Conservation (phyloP, 1,140 invertebrate species). For the Thalassaphorura encarpata region DNA sequence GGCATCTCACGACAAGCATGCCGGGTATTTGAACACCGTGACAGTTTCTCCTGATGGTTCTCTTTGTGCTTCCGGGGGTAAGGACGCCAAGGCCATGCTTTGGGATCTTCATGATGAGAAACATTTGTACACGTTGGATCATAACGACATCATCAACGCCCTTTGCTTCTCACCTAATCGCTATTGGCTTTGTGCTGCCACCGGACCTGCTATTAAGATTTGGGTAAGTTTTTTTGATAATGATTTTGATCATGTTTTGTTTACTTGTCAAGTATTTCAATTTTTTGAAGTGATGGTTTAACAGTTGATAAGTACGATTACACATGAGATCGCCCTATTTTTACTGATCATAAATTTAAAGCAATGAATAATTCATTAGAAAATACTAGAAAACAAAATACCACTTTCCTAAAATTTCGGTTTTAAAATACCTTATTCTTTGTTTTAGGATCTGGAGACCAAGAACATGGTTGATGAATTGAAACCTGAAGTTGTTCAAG, state of each 20-base stretch:
- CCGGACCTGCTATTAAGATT: conserved; percentile 96
- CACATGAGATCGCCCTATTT: conserved; percentile 13
- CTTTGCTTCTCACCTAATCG: conserved; percentile 98
- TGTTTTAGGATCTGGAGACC: conserved; percentile 83
- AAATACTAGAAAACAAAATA: too few species aligned
- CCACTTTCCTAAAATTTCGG: too few species aligned
- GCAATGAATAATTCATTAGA: too few species aligned
- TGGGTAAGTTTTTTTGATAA: conserved; percentile 60
- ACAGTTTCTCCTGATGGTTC: conserved; percentile 99
- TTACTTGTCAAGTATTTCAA: background rate
- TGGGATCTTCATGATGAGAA: conserved; percentile 99
- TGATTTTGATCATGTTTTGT: too few species aligned
- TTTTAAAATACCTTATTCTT: conserved; percentile 16
- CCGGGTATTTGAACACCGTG: conserved; percentile 95
- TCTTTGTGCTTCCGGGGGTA: conserved; percentile 97
- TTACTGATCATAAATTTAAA: too few species aligned
- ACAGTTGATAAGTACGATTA: conserved; percentile 10
- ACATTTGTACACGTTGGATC: conserved; percentile 96
- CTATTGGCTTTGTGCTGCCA: conserved; percentile 99
- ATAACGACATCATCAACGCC: conserved; percentile 96
- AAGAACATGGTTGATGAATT: conserved; percentile 99
- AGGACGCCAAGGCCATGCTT: conserved; percentile 98
- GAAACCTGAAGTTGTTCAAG: conserved; percentile 74
- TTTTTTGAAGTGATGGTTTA: conserved; percentile 16
- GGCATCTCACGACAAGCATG: conserved; percentile 96